Conservation (phyloP, 2,797 vertebrate genomes). For the Thaleichthys pacificus region DNA sequence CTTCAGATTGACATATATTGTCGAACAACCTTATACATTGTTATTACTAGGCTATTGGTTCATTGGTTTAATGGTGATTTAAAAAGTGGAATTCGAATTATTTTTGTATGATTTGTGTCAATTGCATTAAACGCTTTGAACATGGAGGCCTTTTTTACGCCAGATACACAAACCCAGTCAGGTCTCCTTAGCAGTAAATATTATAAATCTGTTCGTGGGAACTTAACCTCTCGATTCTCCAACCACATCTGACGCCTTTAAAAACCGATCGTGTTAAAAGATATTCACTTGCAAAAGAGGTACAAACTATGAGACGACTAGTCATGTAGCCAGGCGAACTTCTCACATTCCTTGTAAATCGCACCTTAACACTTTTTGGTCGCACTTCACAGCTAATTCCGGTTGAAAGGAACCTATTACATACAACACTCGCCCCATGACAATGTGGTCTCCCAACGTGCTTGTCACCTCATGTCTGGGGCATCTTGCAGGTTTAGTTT, state of each 20-base stretch:
- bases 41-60: background rate
- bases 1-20: too few relatives aligned
- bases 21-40: background rate
- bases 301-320: conserved; percentile 79
- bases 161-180: background rate
- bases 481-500: conserved; percentile 2
- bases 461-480: conserved; percentile 49
- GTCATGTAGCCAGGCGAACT: conserved; percentile 64
- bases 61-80: background rate
- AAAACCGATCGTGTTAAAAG: conserved; percentile 51
- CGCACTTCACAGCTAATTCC: conserved; percentile 85
- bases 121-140: background rate
- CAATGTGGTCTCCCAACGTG: conserved; percentile 22
- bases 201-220: conserved; percentile 48
- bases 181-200: background rate
- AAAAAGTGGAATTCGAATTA: background rate
- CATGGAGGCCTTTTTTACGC: too few relatives aligned
- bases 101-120: background rate
- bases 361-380: conserved; percentile 79
- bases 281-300: conserved; percentile 81
- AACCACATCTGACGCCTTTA: conserved; percentile 59
- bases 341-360: conserved; percentile 71
- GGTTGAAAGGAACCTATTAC: conserved; percentile 73
- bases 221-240: conserved; percentile 33
- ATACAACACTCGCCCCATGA: conserved; percentile 49